phyloP scores from a whole-genome alignment of 1,140 invertebrate genomes.

The Aphelinus atriplicis region DNA sequence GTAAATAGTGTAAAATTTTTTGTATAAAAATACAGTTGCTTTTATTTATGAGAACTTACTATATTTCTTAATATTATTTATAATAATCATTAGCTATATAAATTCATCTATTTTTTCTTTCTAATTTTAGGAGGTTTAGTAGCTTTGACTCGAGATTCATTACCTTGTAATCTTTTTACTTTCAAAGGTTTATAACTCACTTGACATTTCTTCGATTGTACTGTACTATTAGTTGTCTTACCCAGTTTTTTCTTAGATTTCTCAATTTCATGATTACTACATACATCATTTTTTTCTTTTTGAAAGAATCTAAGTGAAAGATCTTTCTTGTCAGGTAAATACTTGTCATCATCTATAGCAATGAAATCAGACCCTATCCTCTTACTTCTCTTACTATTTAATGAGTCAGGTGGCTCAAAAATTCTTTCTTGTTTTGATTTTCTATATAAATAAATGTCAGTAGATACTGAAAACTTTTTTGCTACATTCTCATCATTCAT shows the following conservation, averaged over 20 bases:
- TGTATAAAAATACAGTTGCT: constrained; percentile 24
- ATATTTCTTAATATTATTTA: no score
- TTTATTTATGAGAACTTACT: constrained; percentile 31
- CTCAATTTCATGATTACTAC: constrained; percentile 23
- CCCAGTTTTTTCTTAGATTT: constrained; percentile 2
- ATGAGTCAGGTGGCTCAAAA: constrained; percentile 19
- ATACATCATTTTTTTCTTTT: constrained; percentile 11
- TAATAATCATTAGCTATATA: not conserved
- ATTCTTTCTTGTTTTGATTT: constrained; percentile 31
- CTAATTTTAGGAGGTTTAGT: constrained; percentile 53
- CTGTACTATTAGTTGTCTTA: constrained; percentile 7
- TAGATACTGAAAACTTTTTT: not conserved
- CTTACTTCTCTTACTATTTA: not conserved
- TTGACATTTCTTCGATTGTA: constrained; percentile 26
- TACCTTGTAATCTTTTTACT: constrained; percentile 58
- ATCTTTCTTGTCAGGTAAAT: constrained; percentile 1
- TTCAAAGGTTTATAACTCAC: constrained; percentile 55
- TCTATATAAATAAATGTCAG: constrained; percentile 36
- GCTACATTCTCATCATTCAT: no score
- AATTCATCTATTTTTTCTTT: constrained; percentile 39
- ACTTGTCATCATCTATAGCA: constrained; percentile 16
- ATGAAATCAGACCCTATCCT: constrained; percentile 23
- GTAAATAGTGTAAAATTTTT: constrained; percentile 40
- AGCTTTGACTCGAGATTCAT: constrained; percentile 54
- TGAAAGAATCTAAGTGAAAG: constrained; percentile 26